Evolutionary conservation across 2,113 vertebrate species (phyloP), one percentile per base, ranked within the genome.

Genomic region (Burhinus oedicnemus): DNA sequence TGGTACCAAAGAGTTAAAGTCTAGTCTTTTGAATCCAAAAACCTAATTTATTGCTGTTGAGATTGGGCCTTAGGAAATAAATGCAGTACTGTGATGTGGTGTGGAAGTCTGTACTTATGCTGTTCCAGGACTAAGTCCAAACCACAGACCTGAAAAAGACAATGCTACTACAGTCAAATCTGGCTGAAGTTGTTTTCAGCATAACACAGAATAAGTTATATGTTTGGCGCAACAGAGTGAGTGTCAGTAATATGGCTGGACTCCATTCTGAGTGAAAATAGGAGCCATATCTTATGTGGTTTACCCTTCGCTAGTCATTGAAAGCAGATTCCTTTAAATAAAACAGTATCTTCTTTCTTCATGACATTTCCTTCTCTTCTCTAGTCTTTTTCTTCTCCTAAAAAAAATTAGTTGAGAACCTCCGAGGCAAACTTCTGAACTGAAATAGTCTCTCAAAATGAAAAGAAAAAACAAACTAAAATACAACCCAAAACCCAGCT

Each of bases 101-200:
- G 30, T 95, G 83, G 90, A 95, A 96, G 88, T 90, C 91, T 97
- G 83, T 89, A 81, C 70, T 96, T 93, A 11, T 0, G 60, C 89
- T 91, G 65, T 93, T 96, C 96, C 90, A 93, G 95, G 97, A 97
- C 26, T 64, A 66, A 69, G 65, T 97, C 96, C 96, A 98, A 98
- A 91, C 96, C 96, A 89, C 95, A 96, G 77, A 91, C 92, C 71
- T 95, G 89, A 94, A 83, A 68, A 96, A 95, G 89, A 96, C 94
- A 96, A 90, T 95, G 93, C 93, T 97, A 85, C 95, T 95, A 74
- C 85, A 95, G 95, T 96, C 80, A 94, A 88, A 89, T 91, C 75
- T 90, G 95, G 85, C 87, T 96, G 80, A 89, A 92, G 75, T 83
- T 71, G 69, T 96, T 97, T 94, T 92, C 92, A 80, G 76, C 87